Percentiles rank a stretch among this genome's conserved stretches.
These are phyloP conservation scores for Popillia japonica DNA, from an alignment of 1,140 invertebrate species.

Conservation along the genomic window DNA sequence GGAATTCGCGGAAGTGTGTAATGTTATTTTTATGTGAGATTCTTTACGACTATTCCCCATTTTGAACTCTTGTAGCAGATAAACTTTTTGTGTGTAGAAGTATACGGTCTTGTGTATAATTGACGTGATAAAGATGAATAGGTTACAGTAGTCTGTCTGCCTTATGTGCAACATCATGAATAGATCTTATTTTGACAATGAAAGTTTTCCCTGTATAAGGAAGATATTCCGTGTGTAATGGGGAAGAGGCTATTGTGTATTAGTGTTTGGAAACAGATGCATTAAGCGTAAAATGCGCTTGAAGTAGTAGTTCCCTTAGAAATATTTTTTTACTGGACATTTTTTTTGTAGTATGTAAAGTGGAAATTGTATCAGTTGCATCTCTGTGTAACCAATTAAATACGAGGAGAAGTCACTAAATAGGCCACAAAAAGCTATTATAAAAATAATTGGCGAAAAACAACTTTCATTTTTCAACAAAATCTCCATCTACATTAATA, in stretches of 20 bases:
- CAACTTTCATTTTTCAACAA: background rate
- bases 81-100: background rate
- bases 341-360: too few species aligned
- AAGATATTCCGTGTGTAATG: too few species aligned
- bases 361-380: too few species aligned
- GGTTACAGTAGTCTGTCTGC: background rate
- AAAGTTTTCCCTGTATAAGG: too few species aligned
- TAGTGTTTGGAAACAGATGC: too few species aligned
- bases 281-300: too few species aligned
- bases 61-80: background rate
- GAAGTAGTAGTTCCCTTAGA: too few species aligned
- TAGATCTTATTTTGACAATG: slow-evolving; percentile 2
- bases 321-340: too few species aligned
- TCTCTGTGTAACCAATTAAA: too few species aligned
- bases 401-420: background rate
- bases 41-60: background rate
- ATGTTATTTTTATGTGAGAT: slow-evolving; percentile 25
- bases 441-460: background rate
- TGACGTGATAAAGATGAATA: background rate
- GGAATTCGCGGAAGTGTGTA: background rate
- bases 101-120: background rate
- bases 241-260: too few species aligned
- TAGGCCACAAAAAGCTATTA: background rate
- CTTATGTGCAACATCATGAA: background rate
- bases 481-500: background rate